Percentiles rank a stretch among this genome's conserved stretches.
Evolutionary conservation across 2,113 vertebrate genomes (phyloP).

Genomic region (Falco punctatus): DNA sequence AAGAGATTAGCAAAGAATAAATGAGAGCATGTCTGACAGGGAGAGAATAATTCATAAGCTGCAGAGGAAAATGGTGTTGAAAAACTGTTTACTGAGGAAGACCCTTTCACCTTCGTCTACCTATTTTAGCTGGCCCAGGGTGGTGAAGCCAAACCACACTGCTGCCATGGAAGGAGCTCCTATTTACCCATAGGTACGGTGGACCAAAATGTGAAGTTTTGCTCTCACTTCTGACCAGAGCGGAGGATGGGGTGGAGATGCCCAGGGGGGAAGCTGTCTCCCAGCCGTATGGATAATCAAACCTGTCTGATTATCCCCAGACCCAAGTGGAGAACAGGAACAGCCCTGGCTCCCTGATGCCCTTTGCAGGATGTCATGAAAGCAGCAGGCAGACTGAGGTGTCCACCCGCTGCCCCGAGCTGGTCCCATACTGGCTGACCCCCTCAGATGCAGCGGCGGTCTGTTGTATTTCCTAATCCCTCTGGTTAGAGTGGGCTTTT

Average conservation of each 20-base stretch:
- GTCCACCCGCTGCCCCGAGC: neutral
- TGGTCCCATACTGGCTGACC: neutral
- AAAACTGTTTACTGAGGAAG: neutral
- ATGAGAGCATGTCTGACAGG: neutral
- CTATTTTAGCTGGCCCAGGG: neutral
- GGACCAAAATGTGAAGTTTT: neutral
- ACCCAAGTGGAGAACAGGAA: neutral
- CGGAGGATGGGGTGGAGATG: rapidly evolving
- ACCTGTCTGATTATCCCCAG: neutral
- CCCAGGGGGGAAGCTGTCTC: neutral
- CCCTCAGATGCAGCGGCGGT: rapidly evolving
- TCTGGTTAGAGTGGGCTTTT: neutral
- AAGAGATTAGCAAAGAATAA: neutral
- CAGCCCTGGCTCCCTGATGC: neutral
- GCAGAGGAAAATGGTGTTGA: neutral
- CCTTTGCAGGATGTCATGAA: neutral
- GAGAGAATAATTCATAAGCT: neutral
- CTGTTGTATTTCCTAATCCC: neutral
- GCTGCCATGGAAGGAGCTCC: neutral
- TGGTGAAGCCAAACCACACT: neutral
- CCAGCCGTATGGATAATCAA: too few relatives aligned
- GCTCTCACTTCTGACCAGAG: neutral
- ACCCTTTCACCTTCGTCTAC: neutral
- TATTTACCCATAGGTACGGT: neutral
- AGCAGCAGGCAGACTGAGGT: neutral